Evolutionary conservation across 2,797 vertebrate species (phyloP), one percentile per base, ranked within the genome.

Genomic region (Poeciliopsis infans): DNA sequence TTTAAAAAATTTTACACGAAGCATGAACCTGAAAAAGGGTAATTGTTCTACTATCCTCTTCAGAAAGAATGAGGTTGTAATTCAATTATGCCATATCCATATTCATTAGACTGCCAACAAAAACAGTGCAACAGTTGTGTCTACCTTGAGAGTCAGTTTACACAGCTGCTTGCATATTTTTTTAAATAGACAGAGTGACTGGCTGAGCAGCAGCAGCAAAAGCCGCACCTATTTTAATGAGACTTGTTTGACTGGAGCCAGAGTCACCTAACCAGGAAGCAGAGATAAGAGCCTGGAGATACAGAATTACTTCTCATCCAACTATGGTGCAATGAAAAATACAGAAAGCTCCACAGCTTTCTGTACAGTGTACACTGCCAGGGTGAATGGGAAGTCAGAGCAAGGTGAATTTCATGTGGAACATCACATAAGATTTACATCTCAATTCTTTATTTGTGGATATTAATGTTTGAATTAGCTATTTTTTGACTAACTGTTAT

Each of bases 211-310:
- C 36, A 36, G 36, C 36, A 31, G 53, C 31, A 45, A 20, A 77
- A 53, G 88, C 87, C 88, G 83, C 91, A 88, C 90, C 90, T 87
- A 75, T 82, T 87, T 53, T 80, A 92, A 87, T 86, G 46, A 89
- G 78, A 36, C 81, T 82, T 74, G 79, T 90, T 88, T 82, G 78
- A 85, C 85, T 78, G 69, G 82, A 81, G 77, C 75, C 64, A 84
- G 45, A 80, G 64, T 68, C 45, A 31, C 31, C 36, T 49, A 10
- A 91, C 76, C 83, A 91, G 94, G 93, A 94, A 94, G 86, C 84
- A 57, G 15, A 88, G 93, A 95, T 94, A 92, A 93, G 86, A 85
- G 68, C 28, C 46, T 41, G 47, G 83, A 83, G 75, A 72, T 72
- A 85, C 79, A 76, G 43, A 77, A 77, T 49, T 20, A 3, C 78